These are phyloP conservation scores for Moxostoma hubbsi DNA, from an alignment of 2,797 vertebrate genomes.

Conservation along the genomic window DNA sequence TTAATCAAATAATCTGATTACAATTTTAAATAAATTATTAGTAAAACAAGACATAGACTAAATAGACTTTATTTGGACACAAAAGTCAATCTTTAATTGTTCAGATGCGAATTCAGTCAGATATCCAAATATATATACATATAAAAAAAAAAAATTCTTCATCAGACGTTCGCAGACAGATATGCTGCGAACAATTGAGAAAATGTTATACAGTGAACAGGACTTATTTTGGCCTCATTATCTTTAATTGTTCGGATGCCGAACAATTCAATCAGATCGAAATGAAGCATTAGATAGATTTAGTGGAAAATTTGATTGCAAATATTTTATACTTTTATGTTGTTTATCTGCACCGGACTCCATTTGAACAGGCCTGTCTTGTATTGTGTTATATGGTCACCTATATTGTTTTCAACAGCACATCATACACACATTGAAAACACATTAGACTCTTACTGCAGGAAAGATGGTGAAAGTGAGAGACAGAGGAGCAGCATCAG, in stretches of 20 bases:
- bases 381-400: not conserved
- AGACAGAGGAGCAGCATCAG: slow-evolving; percentile 23
- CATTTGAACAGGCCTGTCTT: no score
- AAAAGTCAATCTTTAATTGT: no score
- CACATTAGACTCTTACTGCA: slow-evolving; percentile 32
- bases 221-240: no score
- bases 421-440: slow-evolving; percentile 14
- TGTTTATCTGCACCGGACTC: not conserved
- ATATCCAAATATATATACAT: no score
- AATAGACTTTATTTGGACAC: not conserved
- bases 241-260: no score
- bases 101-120: no score
- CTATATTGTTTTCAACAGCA: not conserved
- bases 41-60: not conserved
- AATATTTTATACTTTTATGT: not conserved
- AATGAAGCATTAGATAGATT: not conserved
- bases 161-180: not conserved
- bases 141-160: not conserved
- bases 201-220: no score
- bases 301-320: not conserved
- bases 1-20: no score
- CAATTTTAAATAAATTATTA: no score
- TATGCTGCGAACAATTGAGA: not conserved
- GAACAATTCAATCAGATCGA: no score
- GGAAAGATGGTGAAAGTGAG: not conserved